A percentile compares a stretch with the other conserved stretches of the same genome.
These are phyloP conservation scores for Lepus europaeus DNA, from an alignment of 2,113 vertebrate genomes.

Conservation along the genomic window DNA sequence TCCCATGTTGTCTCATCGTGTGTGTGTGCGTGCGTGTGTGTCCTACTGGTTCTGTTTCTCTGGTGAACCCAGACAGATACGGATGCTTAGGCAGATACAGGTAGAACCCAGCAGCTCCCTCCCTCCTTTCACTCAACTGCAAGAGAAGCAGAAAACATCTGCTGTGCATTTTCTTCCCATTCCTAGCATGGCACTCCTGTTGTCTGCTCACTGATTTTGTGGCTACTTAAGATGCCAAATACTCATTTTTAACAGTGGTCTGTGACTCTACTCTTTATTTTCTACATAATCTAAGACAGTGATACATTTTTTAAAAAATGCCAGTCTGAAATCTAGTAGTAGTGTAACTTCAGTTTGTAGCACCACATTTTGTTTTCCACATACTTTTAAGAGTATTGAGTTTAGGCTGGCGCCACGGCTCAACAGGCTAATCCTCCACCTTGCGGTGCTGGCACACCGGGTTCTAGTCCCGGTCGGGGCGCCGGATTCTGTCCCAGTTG, in stretches of 20 bases:
- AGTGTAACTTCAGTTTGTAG: not conserved
- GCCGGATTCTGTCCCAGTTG: too few species aligned
- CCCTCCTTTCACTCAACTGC: not conserved
- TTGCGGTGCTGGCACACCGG: too few species aligned
- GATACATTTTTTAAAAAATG: not conserved
- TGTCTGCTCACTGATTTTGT: not conserved
- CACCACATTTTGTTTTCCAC: too few species aligned
- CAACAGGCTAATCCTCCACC: too few species aligned
- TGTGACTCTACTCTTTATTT: not conserved
- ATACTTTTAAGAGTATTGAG: too few species aligned
- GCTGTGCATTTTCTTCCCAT: too few species aligned
- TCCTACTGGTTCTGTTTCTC: not conserved
- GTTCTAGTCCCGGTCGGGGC: too few species aligned
- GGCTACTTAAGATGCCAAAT: not conserved
- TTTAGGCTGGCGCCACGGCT: not conserved
- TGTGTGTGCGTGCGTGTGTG: not conserved
- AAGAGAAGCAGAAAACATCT: not conserved
- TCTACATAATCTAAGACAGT: not conserved
- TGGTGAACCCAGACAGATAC: not conserved
- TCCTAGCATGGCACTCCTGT: not conserved
- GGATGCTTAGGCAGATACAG: accelerated
- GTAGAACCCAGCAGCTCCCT: not conserved
- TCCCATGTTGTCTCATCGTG: not conserved
- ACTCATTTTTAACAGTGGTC: not conserved
- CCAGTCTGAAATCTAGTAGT: not conserved